Evolutionary conservation across 2,113 vertebrate species (phyloP).

Genomic region (Seriola quinqueradiata): DNA sequence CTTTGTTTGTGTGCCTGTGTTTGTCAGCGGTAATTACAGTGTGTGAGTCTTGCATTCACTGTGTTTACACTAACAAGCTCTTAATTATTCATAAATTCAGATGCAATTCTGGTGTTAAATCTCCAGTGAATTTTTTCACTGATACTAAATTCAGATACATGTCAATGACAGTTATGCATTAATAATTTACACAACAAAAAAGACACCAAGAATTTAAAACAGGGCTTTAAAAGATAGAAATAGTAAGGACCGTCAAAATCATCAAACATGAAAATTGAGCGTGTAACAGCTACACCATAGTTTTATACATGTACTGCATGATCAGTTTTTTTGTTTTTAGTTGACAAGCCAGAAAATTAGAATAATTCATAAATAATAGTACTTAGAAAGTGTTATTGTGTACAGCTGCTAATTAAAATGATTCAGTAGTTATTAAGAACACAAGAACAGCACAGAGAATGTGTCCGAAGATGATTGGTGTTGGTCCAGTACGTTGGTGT

Average conservation of each 20-base stretch:
- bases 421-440: slow-evolving; percentile 33
- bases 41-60: neutral
- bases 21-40: neutral
- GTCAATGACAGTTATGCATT: neutral
- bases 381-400: slow-evolving; percentile 5
- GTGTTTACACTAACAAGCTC: neutral
- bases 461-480: slow-evolving; percentile 42
- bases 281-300: neutral
- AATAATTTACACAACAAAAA: neutral
- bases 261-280: neutral
- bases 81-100: slow-evolving; percentile 39
- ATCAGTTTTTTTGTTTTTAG: neutral
- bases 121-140: neutral
- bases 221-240: neutral
- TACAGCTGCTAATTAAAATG: slow-evolving; percentile 52
- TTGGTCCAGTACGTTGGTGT: slow-evolving; percentile 3
- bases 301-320: neutral
- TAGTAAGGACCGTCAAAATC: neutral
- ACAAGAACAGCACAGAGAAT: slow-evolving; percentile 3
- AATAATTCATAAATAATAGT: slow-evolving; percentile 12
- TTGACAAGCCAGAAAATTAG: neutral
- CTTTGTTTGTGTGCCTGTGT: neutral
- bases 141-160: neutral
- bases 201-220: neutral
- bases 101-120: slow-evolving; percentile 3